A percentile compares a stretch with the other conserved stretches of the same genome.
Conservation (phyloP, 53 echinoderm and acorn worm genomes). For the Patiria pectinifera region DNA sequence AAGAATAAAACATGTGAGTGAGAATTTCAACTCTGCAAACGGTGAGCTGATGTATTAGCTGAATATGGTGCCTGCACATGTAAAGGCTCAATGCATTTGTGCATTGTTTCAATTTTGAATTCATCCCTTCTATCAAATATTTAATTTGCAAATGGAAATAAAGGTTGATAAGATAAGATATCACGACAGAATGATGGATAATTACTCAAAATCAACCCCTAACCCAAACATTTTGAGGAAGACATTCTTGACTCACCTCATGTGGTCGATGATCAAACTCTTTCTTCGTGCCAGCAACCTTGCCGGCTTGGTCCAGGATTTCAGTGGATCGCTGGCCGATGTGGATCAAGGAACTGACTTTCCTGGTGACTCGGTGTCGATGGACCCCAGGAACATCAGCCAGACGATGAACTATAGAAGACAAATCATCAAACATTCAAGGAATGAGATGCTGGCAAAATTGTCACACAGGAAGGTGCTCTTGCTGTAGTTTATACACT, state of each 20-base stretch:
- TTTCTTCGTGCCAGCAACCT: slow-evolving; percentile 39
- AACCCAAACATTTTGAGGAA: neutral
- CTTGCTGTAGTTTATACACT: too few relatives aligned
- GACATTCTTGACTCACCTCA: slow-evolving; percentile 64
- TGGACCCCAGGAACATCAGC: slow-evolving; percentile 77
- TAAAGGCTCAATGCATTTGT: too few relatives aligned
- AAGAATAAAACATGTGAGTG: too few relatives aligned
- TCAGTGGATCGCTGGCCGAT: slow-evolving; percentile 59
- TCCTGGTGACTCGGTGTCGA: slow-evolving; percentile 59
- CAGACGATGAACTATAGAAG: slow-evolving; percentile 79
- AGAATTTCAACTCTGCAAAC: too few relatives aligned
- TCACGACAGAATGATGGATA: too few relatives aligned
- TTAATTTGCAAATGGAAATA: too few relatives aligned
- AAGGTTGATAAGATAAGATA: too few relatives aligned
- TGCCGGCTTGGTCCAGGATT: neutral
- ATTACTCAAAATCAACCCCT: too few relatives aligned
- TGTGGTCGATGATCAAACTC: slow-evolving; percentile 93
- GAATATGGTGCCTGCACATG: too few relatives aligned
- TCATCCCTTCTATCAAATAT: too few relatives aligned
- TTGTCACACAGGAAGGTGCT: neutral
- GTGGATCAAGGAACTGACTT: slow-evolving; percentile 74
- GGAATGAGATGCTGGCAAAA: neutral
- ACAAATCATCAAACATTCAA: neutral
- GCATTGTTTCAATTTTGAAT: too few relatives aligned
- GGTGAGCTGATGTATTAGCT: too few relatives aligned